Percentiles rank a stretch among this genome's conserved stretches.
phyloP scores from a whole-genome alignment of 2,797 vertebrate species.

The Yasuhikotakia modesta region DNA sequence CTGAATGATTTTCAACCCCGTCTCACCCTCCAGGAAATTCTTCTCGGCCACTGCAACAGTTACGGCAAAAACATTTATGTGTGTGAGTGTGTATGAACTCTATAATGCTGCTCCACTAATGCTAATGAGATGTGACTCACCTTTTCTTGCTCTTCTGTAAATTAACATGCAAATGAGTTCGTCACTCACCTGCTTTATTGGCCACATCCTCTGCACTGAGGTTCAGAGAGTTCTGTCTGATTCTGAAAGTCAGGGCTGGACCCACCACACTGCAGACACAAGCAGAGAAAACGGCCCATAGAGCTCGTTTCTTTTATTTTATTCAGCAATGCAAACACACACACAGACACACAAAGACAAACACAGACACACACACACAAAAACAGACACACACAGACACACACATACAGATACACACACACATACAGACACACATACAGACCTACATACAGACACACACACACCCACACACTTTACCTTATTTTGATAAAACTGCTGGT shows the following conservation, averaged over 20 bases:
- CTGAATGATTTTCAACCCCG: constrained; percentile 90
- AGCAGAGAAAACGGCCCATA: constrained; percentile 29
- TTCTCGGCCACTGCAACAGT: constrained; percentile 83
- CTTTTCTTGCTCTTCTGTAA: neutral
- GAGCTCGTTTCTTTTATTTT: constrained; percentile 36
- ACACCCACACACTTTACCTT: constrained; percentile 79
- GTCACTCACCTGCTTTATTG: constrained; percentile 85
- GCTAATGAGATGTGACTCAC: neutral
- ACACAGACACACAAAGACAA: neutral
- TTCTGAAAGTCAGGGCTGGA: constrained; percentile 88
- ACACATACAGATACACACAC: too few species aligned
- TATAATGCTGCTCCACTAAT: neutral
- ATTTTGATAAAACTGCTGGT: constrained; percentile 95
- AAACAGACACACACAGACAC: too few species aligned
- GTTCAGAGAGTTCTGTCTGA: constrained; percentile 91
- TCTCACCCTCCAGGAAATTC: constrained; percentile 86
- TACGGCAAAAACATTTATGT: constrained; percentile 7
- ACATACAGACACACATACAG: too few species aligned
- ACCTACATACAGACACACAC: too few species aligned
- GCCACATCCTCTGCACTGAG: constrained; percentile 88
- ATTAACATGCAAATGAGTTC: constrained; percentile 1
- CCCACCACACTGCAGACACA: constrained; percentile 83
- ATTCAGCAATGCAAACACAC: constrained; percentile 28
- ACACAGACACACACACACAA: too few species aligned
- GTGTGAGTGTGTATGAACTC: too few species aligned